Evolutionary conservation across 1,140 invertebrate species (phyloP), one percentile per base, ranked within the genome.

Genomic region (Adoxophyes honmai): DNA sequence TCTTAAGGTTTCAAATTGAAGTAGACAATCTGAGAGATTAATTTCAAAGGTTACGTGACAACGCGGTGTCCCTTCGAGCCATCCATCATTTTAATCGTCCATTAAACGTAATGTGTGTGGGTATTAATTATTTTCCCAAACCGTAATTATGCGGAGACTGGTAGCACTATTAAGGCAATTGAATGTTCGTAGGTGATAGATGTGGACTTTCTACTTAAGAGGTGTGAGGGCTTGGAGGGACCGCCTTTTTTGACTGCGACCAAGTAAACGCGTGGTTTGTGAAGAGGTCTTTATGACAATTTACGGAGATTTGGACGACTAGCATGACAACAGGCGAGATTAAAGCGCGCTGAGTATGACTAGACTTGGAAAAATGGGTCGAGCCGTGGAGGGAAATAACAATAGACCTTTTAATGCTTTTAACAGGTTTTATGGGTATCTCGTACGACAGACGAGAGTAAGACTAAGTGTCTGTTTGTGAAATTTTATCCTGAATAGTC

Each of bases 51-150:
- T 48, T 33, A 16, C 42, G 21, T 18, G 42, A 48, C 42, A 48
- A 21, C 42, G n/a, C 21, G 42, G 18, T 21, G 18, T 33, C 42
- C 42, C 42, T 48, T 48, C 42, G 7, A 21, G 16, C 16, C 2
- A 48, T 48, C 42, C 42, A 21, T 48, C 42, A 48, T 48, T 18
- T 11, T 48, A 48, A 48, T 21, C 16, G 42, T 8, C 42, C 28
- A 21, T 48, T 48, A 48, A 21, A 48, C 21, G 21, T 48, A 48
- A 48, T 48, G 6, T 11, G n/a, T 18, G 18, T 13, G 6, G 21
- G 42, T 11, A 48, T 48, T 48, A 48, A 48, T 48, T 48, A 48
- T 48, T 48, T 14, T 21, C n/a, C n/a, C 18, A 18, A 21, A 48
- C 18, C 28, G 42, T 48, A 48, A 48, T 48, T 48, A 48, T 48